phyloP scores from a whole-genome alignment of 2,113 vertebrate genomes.

The Dasypus novemcinctus region DNA sequence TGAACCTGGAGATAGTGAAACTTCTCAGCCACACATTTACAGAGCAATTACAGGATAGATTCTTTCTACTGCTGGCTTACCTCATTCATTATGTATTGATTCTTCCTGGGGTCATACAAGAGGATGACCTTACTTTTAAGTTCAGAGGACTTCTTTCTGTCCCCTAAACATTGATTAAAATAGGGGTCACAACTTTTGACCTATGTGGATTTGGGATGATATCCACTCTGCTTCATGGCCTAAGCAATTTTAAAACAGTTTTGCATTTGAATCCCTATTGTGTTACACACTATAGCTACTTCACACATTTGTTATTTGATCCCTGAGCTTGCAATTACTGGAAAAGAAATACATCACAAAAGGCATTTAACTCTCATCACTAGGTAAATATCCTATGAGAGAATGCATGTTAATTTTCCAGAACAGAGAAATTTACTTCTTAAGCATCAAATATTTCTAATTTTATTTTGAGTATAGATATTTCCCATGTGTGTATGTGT shows the following conservation, averaged over 20 bases:
- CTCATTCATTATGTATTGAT: background rate
- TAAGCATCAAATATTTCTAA: background rate
- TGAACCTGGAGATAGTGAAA: background rate
- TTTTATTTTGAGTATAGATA: conserved; percentile 21
- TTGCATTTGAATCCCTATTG: background rate
- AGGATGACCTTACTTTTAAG: background rate
- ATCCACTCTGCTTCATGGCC: background rate
- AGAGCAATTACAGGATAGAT: background rate
- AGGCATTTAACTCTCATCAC: background rate
- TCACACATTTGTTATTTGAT: conserved; percentile 10
- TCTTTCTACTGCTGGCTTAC: background rate
- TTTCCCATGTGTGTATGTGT: background rate
- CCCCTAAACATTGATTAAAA: background rate
- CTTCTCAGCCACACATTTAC: background rate
- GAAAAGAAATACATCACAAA: conserved; percentile 19
- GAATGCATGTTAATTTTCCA: background rate
- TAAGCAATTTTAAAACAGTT: conserved; percentile 14
- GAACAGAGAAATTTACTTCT: background rate
- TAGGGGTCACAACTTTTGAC: background rate
- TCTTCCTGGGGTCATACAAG: background rate
- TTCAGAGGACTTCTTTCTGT: background rate
- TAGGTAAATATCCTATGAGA: background rate
- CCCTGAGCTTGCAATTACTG: background rate
- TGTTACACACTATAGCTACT: background rate
- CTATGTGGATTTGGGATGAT: too few species aligned